These are phyloP conservation scores for Tiphia femorata DNA, from an alignment of 2,888 invertebrate genomes.

Conservation along the genomic window DNA sequence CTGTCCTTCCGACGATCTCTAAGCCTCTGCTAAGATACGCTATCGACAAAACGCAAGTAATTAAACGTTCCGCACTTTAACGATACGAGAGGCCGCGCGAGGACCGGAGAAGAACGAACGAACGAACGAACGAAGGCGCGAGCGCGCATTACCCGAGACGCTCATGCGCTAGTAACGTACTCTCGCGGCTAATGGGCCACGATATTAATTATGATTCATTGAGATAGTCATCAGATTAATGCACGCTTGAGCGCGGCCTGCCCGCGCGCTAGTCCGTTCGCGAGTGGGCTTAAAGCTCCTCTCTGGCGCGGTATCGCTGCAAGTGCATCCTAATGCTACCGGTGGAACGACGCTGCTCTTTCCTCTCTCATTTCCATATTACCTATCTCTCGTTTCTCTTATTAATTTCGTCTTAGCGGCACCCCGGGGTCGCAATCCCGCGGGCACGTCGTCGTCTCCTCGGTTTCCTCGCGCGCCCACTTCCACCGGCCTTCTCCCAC, in stretches of 20 bases:
- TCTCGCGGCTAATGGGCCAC: slow-evolving; percentile 46
- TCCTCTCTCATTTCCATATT: slow-evolving; percentile 44
- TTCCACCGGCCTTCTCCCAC: too few species aligned
- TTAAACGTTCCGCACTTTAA: slow-evolving; percentile 24
- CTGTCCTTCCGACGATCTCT: too few species aligned
- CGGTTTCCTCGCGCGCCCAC: too few species aligned
- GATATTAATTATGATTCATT: slow-evolving; percentile 56
- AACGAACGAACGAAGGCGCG: too few species aligned
- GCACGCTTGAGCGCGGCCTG: slow-evolving; percentile 34
- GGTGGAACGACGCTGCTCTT: slow-evolving; percentile 21
- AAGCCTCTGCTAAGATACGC: slow-evolving; percentile 2
- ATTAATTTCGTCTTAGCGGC: slow-evolving; percentile 48
- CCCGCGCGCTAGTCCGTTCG: slow-evolving; percentile 30
- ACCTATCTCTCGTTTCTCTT: slow-evolving; percentile 47
- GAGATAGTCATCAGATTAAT: slow-evolving; percentile 56
- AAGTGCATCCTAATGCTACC: slow-evolving; percentile 48
- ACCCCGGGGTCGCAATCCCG: too few species aligned
- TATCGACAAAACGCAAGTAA: slow-evolving; percentile 35
- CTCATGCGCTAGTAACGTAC: too few species aligned
- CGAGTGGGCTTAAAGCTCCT: slow-evolving; percentile 13
- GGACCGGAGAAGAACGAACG: too few species aligned
- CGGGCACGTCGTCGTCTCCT: too few species aligned
- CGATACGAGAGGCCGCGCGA: slow-evolving; percentile 28
- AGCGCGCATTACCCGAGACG: too few species aligned
- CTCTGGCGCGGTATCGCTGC: slow-evolving; percentile 22